A percentile compares a stretch with the other conserved stretches of the same genome.
phyloP scores from a whole-genome alignment of 2,797 vertebrate genomes.

The Coregonus sp. region DNA sequence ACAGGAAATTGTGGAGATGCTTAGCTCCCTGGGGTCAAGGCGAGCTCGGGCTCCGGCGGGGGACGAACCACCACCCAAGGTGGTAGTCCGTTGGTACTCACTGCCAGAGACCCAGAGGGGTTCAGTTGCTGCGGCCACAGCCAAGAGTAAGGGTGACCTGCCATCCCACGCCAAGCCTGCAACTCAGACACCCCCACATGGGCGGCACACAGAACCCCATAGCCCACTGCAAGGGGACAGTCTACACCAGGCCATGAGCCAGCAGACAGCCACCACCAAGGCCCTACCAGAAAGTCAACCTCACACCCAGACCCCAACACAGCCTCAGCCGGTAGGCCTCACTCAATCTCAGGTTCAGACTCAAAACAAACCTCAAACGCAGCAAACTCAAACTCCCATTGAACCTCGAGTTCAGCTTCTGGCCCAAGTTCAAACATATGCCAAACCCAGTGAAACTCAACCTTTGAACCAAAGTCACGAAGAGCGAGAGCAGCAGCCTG shows the following conservation, averaged over 20 bases:
- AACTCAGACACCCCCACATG: slow-evolving; percentile 19
- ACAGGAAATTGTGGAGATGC: slow-evolving; percentile 76
- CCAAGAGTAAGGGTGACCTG: slow-evolving; percentile 16
- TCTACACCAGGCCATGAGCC: slow-evolving; percentile 71
- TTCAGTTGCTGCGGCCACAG: neutral
- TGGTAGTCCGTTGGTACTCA: slow-evolving; percentile 56
- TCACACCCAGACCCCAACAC: neutral
- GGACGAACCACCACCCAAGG: slow-evolving; percentile 63
- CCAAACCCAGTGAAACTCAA: neutral
- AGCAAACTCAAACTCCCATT: slow-evolving; percentile 12
- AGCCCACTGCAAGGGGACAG: slow-evolving; percentile 9
- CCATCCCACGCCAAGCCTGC: neutral
- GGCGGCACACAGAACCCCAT: no score
- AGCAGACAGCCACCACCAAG: slow-evolving; percentile 49
- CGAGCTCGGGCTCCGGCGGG: slow-evolving; percentile 62
- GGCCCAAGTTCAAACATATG: slow-evolving; percentile 8
- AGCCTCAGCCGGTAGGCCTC: slow-evolving; percentile 10
- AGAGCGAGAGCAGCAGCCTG: slow-evolving; percentile 1
- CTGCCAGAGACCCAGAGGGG: slow-evolving; percentile 8
- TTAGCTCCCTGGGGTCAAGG: slow-evolving; percentile 76
- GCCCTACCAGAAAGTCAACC: slow-evolving; percentile 9
- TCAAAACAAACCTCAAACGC: slow-evolving; percentile 11
- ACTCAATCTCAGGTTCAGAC: slow-evolving; percentile 21
- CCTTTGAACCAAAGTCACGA: neutral
- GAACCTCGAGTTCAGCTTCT: slow-evolving; percentile 1